These are phyloP conservation scores for Eurois occulta DNA, from an alignment of 2,888 invertebrate genomes.

Conservation along the genomic window DNA sequence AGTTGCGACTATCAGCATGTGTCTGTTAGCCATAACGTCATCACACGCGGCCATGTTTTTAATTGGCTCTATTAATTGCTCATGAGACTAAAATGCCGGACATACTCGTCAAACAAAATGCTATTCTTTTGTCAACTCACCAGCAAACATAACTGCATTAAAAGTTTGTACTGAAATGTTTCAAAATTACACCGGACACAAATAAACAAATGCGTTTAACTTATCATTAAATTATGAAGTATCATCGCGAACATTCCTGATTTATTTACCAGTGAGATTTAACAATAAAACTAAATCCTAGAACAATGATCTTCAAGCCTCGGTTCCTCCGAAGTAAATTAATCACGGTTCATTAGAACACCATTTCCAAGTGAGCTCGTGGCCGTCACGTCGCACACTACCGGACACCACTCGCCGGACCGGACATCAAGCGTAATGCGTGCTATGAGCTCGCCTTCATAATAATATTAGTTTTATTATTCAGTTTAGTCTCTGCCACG, in stretches of 20 bases:
- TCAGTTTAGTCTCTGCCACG: conserved; percentile 5
- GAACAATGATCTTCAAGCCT: neutral
- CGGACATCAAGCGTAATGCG: neutral
- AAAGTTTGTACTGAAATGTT: neutral
- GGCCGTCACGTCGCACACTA: neutral
- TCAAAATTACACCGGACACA: neutral
- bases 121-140: conserved; percentile 1
- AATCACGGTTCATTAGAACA: neutral
- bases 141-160: neutral
- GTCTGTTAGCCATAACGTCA: conserved; percentile 18
- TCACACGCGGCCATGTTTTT: conserved; percentile 14
- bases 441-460: conserved; percentile 1
- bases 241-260: neutral
- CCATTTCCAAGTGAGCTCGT: neutral
- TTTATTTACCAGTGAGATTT: neutral
- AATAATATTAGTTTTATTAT: conserved; percentile 9
- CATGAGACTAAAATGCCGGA: conserved; percentile 2
- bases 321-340: neutral
- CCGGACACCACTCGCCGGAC: neutral
- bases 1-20: neutral
- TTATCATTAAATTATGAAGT: neutral
- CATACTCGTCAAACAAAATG: conserved; percentile 9
- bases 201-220: too few relatives aligned
- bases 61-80: conserved; percentile 36
- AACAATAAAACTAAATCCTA: neutral